phyloP scores from a whole-genome alignment of 2,888 invertebrate genomes.

The Lottia gigantea region DNA sequence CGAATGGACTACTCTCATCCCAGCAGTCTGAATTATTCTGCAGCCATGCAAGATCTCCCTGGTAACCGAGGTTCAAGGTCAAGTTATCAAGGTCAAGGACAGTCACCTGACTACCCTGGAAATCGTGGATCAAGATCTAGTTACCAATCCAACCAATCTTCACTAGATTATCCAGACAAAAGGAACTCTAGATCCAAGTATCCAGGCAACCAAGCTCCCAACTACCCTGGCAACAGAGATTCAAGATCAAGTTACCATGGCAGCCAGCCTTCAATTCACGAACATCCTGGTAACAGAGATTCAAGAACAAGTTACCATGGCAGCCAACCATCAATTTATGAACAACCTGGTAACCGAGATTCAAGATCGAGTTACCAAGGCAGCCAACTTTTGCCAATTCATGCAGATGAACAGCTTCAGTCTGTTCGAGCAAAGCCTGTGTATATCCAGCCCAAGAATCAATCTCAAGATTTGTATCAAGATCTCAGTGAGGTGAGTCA shows the following conservation, averaged over 20 bases:
- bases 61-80: background rate
- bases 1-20: background rate
- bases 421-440: background rate
- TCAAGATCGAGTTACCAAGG: background rate
- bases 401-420: background rate
- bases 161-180: background rate
- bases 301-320: background rate
- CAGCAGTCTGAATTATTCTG: background rate
- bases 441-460: background rate
- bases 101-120: background rate
- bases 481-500: background rate
- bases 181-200: background rate
- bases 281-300: background rate
- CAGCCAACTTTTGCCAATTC: background rate
- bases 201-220: no score
- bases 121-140: background rate
- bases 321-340: background rate
- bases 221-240: background rate
- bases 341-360: background rate
- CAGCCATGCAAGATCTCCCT: background rate
- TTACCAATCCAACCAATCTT: background rate
- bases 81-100: background rate
- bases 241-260: background rate
- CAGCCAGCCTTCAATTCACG: background rate
- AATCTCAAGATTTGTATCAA: background rate